A percentile compares a stretch with the other conserved stretches of the same genome.
Conservation (phyloP, 2,113 vertebrate genomes). For the Salvator merianae region DNA sequence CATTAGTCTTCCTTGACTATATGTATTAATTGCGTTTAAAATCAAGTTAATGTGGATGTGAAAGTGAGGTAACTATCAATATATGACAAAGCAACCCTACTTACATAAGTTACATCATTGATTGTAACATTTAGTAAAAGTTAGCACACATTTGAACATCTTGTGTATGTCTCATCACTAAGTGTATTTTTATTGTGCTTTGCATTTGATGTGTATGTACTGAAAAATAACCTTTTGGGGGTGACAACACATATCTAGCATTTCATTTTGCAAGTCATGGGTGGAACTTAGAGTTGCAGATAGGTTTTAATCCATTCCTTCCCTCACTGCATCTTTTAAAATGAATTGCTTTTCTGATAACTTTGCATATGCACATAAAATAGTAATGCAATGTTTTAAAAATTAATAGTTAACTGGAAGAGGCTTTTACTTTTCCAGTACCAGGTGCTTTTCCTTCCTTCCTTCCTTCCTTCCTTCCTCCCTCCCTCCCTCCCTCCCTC, state of each 20-base stretch:
- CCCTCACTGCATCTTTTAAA: slow-evolving; percentile 42
- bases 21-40: slow-evolving; percentile 99
- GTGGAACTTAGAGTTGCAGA: slow-evolving; percentile 23
- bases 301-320: slow-evolving; percentile 47
- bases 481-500: too few relatives aligned
- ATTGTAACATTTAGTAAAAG: slow-evolving; percentile 86
- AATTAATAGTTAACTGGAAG: slow-evolving; percentile 68
- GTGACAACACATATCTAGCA: neutral
- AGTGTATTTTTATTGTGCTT: slow-evolving; percentile 68
- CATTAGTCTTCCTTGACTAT: slow-evolving; percentile 97
- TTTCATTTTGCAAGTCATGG: slow-evolving; percentile 48
- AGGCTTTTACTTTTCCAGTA: slow-evolving; percentile 62
- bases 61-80: slow-evolving; percentile 98
- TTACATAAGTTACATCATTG: slow-evolving; percentile 85
- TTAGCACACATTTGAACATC: slow-evolving; percentile 78
- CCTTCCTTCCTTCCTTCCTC: slow-evolving; percentile 28
- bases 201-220: slow-evolving; percentile 49
- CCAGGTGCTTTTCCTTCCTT: neutral
- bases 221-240: slow-evolving; percentile 27
- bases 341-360: slow-evolving; percentile 60
- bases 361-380: slow-evolving; percentile 62
- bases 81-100: slow-evolving; percentile 88
- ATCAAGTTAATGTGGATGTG: slow-evolving; percentile 98
- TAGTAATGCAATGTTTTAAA: slow-evolving; percentile 46
- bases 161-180: slow-evolving; percentile 60